A percentile compares a stretch with the other conserved stretches of the same genome.
Evolutionary conservation across 1,140 invertebrate genomes (phyloP).

Genomic region (Pseudoatta argentina): DNA sequence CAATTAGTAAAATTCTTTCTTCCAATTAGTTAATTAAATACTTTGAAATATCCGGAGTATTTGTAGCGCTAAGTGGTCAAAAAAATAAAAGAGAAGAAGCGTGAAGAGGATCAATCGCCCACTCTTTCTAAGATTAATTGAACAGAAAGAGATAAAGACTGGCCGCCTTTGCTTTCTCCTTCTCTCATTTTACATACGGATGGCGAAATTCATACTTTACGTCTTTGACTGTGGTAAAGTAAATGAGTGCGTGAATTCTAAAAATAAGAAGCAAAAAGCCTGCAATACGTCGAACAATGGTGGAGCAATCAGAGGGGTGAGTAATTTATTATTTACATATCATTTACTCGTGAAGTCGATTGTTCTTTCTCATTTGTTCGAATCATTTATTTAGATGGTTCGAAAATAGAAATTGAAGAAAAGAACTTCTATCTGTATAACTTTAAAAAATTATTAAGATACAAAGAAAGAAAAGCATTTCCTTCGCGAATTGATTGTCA

Average conservation of each 20-base stretch:
- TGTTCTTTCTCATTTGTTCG: neutral
- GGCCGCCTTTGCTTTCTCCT: no score
- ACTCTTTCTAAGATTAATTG: no score
- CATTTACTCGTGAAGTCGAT: neutral
- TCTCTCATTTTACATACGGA: no score
- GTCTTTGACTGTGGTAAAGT: neutral
- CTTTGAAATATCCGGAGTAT: no score
- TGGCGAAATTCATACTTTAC: no score
- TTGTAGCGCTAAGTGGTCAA: no score
- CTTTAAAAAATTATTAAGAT: neutral
- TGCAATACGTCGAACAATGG: neutral
- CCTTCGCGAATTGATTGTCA: neutral
- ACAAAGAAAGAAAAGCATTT: neutral
- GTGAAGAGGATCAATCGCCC: no score
- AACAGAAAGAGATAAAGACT: no score
- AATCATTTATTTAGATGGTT: neutral
- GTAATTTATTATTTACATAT: conserved; percentile 1
- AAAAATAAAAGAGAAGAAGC: no score
- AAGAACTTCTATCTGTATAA: neutral
- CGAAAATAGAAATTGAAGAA: neutral
- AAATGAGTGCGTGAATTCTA: neutral
- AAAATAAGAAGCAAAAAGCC: neutral
- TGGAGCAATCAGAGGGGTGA: neutral
- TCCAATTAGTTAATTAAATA: no score
- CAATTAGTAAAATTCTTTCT: no score